phyloP scores from a whole-genome alignment of 2,888 invertebrate genomes.

The Trichopoda pennipes region DNA sequence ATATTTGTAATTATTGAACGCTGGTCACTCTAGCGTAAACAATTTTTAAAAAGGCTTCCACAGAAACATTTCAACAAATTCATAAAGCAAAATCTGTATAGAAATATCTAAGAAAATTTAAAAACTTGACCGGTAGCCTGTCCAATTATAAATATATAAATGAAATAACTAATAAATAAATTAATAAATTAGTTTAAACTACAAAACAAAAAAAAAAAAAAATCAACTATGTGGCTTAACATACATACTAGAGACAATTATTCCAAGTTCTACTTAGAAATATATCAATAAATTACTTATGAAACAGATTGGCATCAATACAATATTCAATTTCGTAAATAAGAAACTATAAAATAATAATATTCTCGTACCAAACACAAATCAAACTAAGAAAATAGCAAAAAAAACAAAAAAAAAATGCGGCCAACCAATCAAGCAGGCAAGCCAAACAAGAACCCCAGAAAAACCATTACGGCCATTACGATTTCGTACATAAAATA shows the following conservation, averaged over 20 bases:
- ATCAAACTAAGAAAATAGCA: conserved; percentile 27
- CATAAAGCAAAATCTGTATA: conserved; percentile 30
- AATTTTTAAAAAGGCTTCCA: background rate
- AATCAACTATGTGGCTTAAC: conserved; percentile 17
- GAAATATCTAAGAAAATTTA: background rate
- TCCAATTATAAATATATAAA: conserved; percentile 33
- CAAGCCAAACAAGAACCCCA: conserved; percentile 19
- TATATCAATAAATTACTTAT: conserved; percentile 78
- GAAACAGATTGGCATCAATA: conserved; percentile 60
- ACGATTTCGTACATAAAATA: conserved; percentile 40
- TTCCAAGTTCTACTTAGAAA: conserved; percentile 70
- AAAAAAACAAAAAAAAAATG: background rate
- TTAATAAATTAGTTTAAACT: conserved; percentile 62
- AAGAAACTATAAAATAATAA: conserved; percentile 54
- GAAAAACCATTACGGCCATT: conserved; percentile 23
- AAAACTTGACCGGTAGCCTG: conserved; percentile 4
- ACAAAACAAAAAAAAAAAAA: conserved; percentile 37
- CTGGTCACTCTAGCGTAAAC: conserved; percentile 32
- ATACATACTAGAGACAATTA: conserved; percentile 52
- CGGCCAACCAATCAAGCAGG: background rate
- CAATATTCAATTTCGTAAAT: conserved; percentile 50
- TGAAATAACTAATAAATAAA: conserved; percentile 51
- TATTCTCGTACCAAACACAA: conserved; percentile 55
- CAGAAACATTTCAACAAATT: conserved; percentile 16
- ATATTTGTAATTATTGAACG: background rate